phyloP scores from a whole-genome alignment of 2,113 vertebrate species.

The Laterallus jamaicensis region DNA sequence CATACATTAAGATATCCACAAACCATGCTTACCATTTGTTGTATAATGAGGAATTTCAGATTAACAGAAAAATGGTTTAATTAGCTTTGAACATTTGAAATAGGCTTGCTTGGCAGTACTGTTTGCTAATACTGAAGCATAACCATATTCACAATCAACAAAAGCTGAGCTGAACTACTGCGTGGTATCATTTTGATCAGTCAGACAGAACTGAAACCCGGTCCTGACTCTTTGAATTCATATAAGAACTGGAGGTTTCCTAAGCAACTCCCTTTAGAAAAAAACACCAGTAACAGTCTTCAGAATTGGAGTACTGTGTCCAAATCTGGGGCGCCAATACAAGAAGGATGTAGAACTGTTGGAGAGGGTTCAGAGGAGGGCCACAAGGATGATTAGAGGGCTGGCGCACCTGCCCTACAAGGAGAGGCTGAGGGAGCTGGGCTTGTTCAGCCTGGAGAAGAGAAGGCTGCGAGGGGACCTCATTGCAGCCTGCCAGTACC shows the following conservation, averaged over 20 bases:
- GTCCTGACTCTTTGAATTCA: not conserved
- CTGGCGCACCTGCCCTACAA: too few relatives aligned
- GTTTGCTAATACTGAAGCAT: not conserved
- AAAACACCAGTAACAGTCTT: not conserved
- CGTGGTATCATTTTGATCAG: not conserved
- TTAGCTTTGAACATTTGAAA: not conserved
- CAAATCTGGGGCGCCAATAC: too few relatives aligned
- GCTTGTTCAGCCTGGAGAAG: too few relatives aligned
- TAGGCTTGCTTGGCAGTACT: not conserved
- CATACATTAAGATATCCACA: not conserved
- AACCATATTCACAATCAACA: not conserved
- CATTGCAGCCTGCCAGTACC: too few relatives aligned
- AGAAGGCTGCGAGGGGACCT: too few relatives aligned
- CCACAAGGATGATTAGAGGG: too few relatives aligned
- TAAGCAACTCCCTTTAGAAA: not conserved
- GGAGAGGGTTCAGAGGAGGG: too few relatives aligned
- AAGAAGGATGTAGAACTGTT: too few relatives aligned
- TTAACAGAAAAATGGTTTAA: not conserved
- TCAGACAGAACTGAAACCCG: not conserved
- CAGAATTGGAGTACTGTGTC: too few relatives aligned
- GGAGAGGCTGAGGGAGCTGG: too few relatives aligned
- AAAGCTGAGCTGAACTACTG: not conserved
- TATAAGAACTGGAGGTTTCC: not conserved
- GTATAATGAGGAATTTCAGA: not conserved
- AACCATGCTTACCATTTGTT: not conserved